Percentiles rank a stretch among this genome's conserved stretches.
Evolutionary conservation across 2,888 invertebrate genomes (phyloP).

Genomic region (Ectobius pallidus): DNA sequence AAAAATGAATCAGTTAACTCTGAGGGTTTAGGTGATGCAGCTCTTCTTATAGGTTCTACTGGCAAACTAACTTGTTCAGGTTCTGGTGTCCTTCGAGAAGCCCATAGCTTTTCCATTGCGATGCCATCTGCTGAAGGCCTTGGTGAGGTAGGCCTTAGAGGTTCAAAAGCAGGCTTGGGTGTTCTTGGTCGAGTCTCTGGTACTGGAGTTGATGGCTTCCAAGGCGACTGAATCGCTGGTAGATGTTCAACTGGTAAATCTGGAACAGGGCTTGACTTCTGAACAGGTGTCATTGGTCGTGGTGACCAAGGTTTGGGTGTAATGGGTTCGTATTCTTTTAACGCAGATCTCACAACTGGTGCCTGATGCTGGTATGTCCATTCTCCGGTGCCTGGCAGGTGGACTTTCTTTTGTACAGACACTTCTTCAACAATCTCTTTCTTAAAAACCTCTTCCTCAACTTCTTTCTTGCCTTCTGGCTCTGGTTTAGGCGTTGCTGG

Average conservation of each 20-base stretch:
- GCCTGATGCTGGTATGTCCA: slow-evolving; percentile 44
- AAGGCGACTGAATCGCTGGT: neutral
- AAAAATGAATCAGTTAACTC: neutral
- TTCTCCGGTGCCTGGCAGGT: slow-evolving; percentile 36
- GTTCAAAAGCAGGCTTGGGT: neutral
- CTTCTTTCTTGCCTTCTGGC: slow-evolving; percentile 32
- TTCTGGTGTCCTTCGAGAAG: slow-evolving; percentile 46
- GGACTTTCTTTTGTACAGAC: slow-evolving; percentile 33
- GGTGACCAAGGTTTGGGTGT: slow-evolving; percentile 36
- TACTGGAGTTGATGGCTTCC: neutral
- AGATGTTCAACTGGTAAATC: neutral
- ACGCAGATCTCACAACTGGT: slow-evolving; percentile 45
- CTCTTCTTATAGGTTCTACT: neutral
- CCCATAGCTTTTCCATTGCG: slow-evolving; percentile 54
- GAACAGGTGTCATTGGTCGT: slow-evolving; percentile 47
- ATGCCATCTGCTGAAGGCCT: slow-evolving; percentile 52
- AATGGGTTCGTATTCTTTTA: slow-evolving; percentile 47
- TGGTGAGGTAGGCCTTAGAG: slow-evolving; percentile 44
- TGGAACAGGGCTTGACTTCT: neutral
- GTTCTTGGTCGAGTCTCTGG: neutral
- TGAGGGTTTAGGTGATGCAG: neutral
- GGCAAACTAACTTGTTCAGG: slow-evolving; percentile 27
- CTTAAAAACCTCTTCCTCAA: slow-evolving; percentile 40
- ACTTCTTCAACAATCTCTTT: slow-evolving; percentile 40
- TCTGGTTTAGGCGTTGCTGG: slow-evolving; percentile 33